These are phyloP conservation scores for Escarpia spicata DNA, from an alignment of 2,888 invertebrate species.

Conservation along the genomic window DNA sequence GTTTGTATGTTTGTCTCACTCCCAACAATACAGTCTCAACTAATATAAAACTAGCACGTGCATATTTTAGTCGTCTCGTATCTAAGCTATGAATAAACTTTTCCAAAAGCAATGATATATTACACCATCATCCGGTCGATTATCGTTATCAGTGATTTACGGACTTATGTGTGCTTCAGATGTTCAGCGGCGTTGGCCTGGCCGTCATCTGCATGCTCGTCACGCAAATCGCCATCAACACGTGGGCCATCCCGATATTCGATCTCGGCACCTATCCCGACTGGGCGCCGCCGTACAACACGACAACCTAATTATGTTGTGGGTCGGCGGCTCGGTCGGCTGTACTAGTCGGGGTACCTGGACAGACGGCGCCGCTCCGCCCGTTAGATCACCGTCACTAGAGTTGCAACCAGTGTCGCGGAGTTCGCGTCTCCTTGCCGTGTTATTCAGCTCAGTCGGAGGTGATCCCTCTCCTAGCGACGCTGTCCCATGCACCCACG, in stretches of 20 bases:
- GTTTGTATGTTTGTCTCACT: background rate
- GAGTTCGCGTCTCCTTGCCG: too few species aligned
- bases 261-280: slow-evolving; percentile 19
- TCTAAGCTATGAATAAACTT: background rate
- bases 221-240: slow-evolving; percentile 7
- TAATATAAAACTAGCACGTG: too few species aligned
- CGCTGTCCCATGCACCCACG: background rate
- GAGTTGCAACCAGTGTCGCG: too few species aligned
- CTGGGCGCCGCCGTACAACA: background rate
- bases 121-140: too few species aligned
- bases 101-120: background rate
- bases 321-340: background rate
- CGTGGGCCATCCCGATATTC: slow-evolving; percentile 10
- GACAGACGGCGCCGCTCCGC: background rate
- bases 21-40: background rate
- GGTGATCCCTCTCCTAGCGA: background rate
- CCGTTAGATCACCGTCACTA: background rate
- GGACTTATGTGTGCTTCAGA: background rate
- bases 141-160: too few species aligned
- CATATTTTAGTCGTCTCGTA: background rate
- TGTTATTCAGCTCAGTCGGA: too few species aligned
- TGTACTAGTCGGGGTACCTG: background rate
- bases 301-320: background rate
- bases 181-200: slow-evolving; percentile 18
- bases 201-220: slow-evolving; percentile 3